Evolutionary conservation across 2,797 vertebrate species (phyloP).

Genomic region (Linurgus olivaceus): DNA sequence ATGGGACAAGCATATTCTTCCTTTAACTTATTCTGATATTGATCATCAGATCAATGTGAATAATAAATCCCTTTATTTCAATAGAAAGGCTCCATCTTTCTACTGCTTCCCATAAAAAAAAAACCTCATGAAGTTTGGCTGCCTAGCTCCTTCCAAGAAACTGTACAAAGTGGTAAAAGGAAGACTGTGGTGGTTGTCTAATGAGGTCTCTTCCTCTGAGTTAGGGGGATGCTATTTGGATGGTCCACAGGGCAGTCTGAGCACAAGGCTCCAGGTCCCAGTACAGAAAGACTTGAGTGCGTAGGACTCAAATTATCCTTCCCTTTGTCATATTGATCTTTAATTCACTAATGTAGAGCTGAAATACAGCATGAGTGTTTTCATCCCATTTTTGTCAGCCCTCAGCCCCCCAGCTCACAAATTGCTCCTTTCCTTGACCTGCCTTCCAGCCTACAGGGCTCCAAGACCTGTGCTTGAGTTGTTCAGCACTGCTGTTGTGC

Average conservation of each 20-base stretch:
- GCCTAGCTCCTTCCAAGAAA: not conserved
- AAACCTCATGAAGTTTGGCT: not conserved
- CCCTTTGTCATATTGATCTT: not conserved
- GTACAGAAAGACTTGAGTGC: not conserved
- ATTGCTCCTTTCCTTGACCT: not conserved
- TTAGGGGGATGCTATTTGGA: not conserved
- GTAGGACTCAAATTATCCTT: constrained; percentile 16
- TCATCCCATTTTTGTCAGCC: not conserved
- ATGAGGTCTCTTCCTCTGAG: not conserved
- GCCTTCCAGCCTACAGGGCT: not conserved
- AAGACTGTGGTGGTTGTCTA: not conserved
- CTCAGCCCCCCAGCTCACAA: not conserved
- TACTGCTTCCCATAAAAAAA: not conserved
- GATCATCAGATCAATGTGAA: not conserved
- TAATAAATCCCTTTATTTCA: not conserved
- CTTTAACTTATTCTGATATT: not conserved
- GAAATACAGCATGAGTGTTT: not conserved
- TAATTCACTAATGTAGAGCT: not conserved
- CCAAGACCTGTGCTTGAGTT: fast-evolving
- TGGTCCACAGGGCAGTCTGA: not conserved
- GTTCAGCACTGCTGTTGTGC: not conserved
- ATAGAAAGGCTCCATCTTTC: not conserved
- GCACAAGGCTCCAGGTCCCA: not conserved
- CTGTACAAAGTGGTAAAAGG: not conserved
- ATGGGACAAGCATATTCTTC: not conserved